Conservation (phyloP, 1,140 invertebrate species). For the Gyrodactylus bullatarudis region DNA sequence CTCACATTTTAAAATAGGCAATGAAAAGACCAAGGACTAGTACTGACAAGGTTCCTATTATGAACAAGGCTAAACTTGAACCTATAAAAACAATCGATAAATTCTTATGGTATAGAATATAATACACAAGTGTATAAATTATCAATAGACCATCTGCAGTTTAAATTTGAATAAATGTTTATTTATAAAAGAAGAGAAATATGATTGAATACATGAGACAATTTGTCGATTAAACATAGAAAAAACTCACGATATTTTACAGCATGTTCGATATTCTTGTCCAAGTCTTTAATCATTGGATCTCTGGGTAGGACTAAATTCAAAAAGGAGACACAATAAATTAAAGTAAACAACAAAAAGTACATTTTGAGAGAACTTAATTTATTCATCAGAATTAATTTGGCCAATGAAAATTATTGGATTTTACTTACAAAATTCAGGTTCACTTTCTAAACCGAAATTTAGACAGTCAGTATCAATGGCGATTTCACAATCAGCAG, state of each 20-base stretch:
- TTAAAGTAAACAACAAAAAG: too few species aligned
- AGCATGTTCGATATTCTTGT: background rate
- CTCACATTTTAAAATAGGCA: background rate
- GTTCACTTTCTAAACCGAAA: background rate
- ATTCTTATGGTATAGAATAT: too few species aligned
- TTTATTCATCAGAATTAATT: too few species aligned
- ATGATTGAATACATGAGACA: background rate
- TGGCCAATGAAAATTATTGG: too few species aligned
- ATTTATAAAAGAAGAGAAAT: background rate
- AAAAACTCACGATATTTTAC: background rate
- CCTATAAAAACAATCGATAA: background rate
- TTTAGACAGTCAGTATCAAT: background rate
- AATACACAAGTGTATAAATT: background rate
- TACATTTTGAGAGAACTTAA: too few species aligned
- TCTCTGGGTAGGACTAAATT: background rate
- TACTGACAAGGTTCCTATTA: background rate
- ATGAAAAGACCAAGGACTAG: background rate
- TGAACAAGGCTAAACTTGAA: background rate
- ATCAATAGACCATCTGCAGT: background rate
- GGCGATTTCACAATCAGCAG: background rate
- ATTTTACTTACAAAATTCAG: background rate
- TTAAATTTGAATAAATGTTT: too few species aligned
- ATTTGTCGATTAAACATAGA: background rate
- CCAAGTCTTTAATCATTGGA: background rate
- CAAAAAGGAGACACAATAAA: too few species aligned